Evolutionary conservation across 2,113 vertebrate genomes (phyloP).

Genomic region (Galbula dea): DNA sequence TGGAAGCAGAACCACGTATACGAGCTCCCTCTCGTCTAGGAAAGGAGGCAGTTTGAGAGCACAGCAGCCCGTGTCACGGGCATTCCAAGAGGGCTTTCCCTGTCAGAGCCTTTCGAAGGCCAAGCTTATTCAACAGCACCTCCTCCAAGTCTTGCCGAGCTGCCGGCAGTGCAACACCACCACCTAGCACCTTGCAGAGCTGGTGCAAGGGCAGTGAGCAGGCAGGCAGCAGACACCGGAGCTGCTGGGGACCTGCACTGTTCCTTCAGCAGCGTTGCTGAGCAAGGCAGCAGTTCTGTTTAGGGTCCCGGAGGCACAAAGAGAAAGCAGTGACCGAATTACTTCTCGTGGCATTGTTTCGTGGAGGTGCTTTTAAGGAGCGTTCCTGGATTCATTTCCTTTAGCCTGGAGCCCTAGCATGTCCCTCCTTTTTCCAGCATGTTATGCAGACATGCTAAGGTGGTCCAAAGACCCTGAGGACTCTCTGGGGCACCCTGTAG

Average conservation of each 20-base stretch:
- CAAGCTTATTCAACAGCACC: rapidly evolving
- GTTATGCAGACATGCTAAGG: background rate
- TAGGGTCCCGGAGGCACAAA: rapidly evolving
- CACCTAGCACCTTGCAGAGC: background rate
- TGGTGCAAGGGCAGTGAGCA: background rate
- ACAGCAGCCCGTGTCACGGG: background rate
- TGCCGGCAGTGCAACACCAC: background rate
- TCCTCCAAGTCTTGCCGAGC: background rate
- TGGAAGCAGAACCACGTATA: too few relatives aligned
- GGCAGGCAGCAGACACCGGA: background rate
- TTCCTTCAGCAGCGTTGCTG: rapidly evolving
- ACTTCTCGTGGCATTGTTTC: rapidly evolving
- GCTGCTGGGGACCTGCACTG: rapidly evolving
- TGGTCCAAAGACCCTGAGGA: background rate
- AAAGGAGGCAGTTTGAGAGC: background rate
- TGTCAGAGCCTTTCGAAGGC: background rate
- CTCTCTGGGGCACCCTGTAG: background rate
- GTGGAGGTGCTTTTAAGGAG: background rate
- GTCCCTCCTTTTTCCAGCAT: rapidly evolving
- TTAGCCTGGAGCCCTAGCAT: rapidly evolving
- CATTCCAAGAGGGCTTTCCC: background rate
- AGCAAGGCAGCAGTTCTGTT: background rate
- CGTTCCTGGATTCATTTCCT: background rate
- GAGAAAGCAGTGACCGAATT: rapidly evolving
- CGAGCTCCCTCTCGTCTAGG: background rate